These are phyloP conservation scores for Dioctria linearis DNA, from an alignment of 2,888 invertebrate genomes.

Conservation along the genomic window DNA sequence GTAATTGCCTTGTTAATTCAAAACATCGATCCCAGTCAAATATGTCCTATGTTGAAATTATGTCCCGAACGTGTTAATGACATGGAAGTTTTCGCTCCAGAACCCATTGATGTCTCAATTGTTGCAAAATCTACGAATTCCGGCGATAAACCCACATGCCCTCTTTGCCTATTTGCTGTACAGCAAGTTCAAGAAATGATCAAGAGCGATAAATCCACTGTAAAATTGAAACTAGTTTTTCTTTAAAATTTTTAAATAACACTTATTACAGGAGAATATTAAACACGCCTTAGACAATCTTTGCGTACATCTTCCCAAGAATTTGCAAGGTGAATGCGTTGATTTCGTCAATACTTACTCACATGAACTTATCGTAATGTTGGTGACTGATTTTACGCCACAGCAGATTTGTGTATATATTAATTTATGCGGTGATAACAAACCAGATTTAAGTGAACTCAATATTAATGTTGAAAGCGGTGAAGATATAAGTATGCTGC, in stretches of 20 bases:
- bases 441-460: slow-evolving; percentile 64
- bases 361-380: slow-evolving; percentile 82
- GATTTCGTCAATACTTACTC: slow-evolving; percentile 85
- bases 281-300: slow-evolving; percentile 79
- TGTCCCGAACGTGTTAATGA: slow-evolving; percentile 76
- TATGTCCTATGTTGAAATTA: slow-evolving; percentile 80
- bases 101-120: slow-evolving; percentile 61
- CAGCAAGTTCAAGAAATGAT: slow-evolving; percentile 82
- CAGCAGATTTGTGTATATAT: slow-evolving; percentile 85
- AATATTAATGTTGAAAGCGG: slow-evolving; percentile 58
- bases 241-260: slow-evolving; percentile 17
- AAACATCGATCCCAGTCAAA: slow-evolving; percentile 68
- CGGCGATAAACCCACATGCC: slow-evolving; percentile 79
- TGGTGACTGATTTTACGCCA: slow-evolving; percentile 82
- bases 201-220: slow-evolving; percentile 83
- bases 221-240: slow-evolving; percentile 64
- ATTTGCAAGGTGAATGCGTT: slow-evolving; percentile 78
- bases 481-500: slow-evolving; percentile 58
- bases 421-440: slow-evolving; percentile 78
- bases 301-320: slow-evolving; percentile 79
- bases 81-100: slow-evolving; percentile 73
- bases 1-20: slow-evolving; percentile 84
- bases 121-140: slow-evolving; percentile 68
- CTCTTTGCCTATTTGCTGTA: slow-evolving; percentile 87
- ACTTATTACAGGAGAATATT: slow-evolving; percentile 76